Evolutionary conservation across 2,888 invertebrate genomes (phyloP).

Genomic region (Lysandra coridon): DNA sequence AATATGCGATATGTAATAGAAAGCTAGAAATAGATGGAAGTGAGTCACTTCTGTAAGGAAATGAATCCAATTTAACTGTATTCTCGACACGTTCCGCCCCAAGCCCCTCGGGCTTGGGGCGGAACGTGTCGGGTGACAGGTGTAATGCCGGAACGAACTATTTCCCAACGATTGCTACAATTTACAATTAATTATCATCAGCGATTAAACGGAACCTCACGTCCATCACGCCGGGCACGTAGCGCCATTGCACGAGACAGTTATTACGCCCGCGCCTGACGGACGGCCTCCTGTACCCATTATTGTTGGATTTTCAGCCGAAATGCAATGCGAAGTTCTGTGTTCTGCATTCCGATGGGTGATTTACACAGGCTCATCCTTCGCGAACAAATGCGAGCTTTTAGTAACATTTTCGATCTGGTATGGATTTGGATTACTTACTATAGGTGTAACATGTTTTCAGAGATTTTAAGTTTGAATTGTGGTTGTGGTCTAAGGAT

Average conservation of each 20-base stretch:
- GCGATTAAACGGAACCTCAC: constrained; percentile 25
- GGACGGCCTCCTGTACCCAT: constrained; percentile 16
- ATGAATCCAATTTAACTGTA: neutral
- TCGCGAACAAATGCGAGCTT: neutral
- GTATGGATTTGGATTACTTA: neutral
- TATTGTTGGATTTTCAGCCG: constrained; percentile 1
- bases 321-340: neutral
- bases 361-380: constrained; percentile 15
- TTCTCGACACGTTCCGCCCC: too few relatives aligned
- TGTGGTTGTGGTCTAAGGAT: too few relatives aligned
- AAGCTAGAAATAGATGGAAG: neutral
- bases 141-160: constrained; percentile 13
- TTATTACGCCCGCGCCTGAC: constrained; percentile 7
- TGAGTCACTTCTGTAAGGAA: neutral
- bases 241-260: constrained; percentile 21
- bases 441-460: neutral
- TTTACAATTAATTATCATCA: constrained; percentile 19
- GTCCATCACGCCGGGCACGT: constrained; percentile 2
- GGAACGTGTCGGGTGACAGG: constrained; percentile 15
- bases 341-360: constrained; percentile 10
- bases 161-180: constrained; percentile 5
- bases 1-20: neutral
- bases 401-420: neutral
- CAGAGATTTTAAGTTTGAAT: too few relatives aligned
- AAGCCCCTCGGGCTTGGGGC: neutral